Conservation (phyloP, 2,113 vertebrate genomes). For the Hemibagrus wyckioides region DNA sequence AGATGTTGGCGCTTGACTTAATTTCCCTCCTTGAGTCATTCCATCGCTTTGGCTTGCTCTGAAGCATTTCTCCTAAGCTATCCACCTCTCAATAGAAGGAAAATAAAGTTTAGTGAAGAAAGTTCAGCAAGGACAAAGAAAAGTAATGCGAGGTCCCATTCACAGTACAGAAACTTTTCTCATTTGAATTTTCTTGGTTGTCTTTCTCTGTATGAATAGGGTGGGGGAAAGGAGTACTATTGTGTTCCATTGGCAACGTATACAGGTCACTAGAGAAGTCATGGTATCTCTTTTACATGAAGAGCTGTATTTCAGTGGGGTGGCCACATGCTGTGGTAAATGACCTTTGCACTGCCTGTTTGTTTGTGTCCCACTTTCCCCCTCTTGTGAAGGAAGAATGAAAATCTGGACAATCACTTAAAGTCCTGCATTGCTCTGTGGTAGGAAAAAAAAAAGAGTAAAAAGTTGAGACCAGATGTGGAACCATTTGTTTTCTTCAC, state of each 20-base stretch:
- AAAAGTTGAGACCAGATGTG: slow-evolving; percentile 40
- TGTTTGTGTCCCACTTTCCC: slow-evolving; percentile 51
- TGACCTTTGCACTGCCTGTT: slow-evolving; percentile 53
- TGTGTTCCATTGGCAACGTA: slow-evolving; percentile 46
- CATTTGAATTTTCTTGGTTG: slow-evolving; percentile 4
- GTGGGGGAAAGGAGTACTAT: slow-evolving; percentile 16
- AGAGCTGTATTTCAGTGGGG: slow-evolving; percentile 44
- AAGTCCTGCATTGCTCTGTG: slow-evolving; percentile 28
- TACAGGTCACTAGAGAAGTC: slow-evolving; percentile 49
- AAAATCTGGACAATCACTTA: slow-evolving; percentile 43
- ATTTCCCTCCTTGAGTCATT: slow-evolving; percentile 50
- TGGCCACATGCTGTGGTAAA: slow-evolving; percentile 53
- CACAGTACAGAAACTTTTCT: slow-evolving; percentile 18
- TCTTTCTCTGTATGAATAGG: slow-evolving; percentile 4
- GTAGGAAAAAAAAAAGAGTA: neutral
- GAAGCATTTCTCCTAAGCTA: slow-evolving; percentile 32
- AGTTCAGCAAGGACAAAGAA: slow-evolving; percentile 37
- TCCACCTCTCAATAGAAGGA: slow-evolving; percentile 14
- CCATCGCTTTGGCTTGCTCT: slow-evolving; percentile 41
- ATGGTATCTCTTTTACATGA: slow-evolving; percentile 42
- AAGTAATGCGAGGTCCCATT: slow-evolving; percentile 28
- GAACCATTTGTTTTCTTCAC: slow-evolving; percentile 41
- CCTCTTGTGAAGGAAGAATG: slow-evolving; percentile 29
- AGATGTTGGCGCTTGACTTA: slow-evolving; percentile 57
- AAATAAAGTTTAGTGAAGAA: slow-evolving; percentile 27